A percentile compares a stretch with the other conserved stretches of the same genome.
Conservation (phyloP, 2,888 invertebrate genomes). For the Euphydryas editha region DNA sequence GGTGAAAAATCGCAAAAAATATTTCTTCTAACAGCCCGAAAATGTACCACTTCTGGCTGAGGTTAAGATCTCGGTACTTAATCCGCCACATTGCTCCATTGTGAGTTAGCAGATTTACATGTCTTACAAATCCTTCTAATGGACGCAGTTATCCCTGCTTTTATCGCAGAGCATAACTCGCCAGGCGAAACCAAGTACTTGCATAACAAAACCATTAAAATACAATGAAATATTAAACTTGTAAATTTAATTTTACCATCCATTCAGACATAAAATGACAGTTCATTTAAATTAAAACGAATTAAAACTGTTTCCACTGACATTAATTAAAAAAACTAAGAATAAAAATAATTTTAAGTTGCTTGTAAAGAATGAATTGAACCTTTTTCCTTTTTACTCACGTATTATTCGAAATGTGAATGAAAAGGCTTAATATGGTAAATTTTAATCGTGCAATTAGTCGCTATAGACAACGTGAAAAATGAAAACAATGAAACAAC, state of each 20-base stretch:
- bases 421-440: slow-evolving; percentile 4
- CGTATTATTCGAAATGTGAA: neutral
- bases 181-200: too few species aligned
- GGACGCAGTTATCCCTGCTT: neutral
- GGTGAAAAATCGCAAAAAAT: neutral
- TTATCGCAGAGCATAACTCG: too few species aligned
- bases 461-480: slow-evolving; percentile 8
- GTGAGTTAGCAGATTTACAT: neutral
- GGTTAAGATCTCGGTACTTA: neutral
- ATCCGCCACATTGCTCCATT: neutral
- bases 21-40: neutral
- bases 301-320: neutral
- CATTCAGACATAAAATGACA: too few species aligned
- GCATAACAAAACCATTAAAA: too few species aligned
- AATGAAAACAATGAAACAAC: slow-evolving; percentile 8
- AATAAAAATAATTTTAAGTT: neutral
- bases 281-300: neutral
- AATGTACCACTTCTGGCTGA: neutral
- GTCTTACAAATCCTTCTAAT: neutral
- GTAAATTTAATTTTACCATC: too few species aligned
- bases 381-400: too few species aligned
- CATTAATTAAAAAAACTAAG: neutral
- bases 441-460: slow-evolving; percentile 10
- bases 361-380: slow-evolving; percentile 1
- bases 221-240: too few species aligned